These are phyloP conservation scores for Phengaris arion DNA, from an alignment of 2,888 invertebrate species.

Conservation along the genomic window DNA sequence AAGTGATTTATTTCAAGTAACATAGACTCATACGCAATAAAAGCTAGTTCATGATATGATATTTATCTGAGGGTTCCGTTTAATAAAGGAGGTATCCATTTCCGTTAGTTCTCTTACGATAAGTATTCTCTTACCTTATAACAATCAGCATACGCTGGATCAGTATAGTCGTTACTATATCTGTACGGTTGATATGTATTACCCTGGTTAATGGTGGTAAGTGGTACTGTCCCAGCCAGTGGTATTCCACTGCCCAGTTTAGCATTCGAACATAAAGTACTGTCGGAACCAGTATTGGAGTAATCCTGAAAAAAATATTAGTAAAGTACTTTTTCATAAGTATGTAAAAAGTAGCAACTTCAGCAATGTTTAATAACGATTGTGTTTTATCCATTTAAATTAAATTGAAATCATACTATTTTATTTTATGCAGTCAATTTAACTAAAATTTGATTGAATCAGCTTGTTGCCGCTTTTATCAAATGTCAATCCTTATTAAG, in stretches of 20 bases:
- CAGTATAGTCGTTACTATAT: conserved; percentile 88
- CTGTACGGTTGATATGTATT: conserved; percentile 69
- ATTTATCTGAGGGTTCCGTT: no score
- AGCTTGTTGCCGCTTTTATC: no score
- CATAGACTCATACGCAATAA: no score
- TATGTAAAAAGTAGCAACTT: no score
- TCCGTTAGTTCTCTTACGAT: background rate
- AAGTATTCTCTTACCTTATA: conserved; percentile 70
- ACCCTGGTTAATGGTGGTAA: conserved; percentile 83
- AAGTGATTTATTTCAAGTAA: no score
- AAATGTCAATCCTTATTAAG: no score
- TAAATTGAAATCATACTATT: no score
- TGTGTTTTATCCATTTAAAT: background rate
- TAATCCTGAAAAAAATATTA: conserved; percentile 64
- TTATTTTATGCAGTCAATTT: no score
- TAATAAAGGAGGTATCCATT: no score
- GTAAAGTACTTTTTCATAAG: no score
- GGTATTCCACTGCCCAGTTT: conserved; percentile 83
- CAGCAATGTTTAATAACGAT: background rate
- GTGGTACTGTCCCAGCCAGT: conserved; percentile 87
- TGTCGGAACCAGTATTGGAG: conserved; percentile 81
- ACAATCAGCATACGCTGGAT: conserved; percentile 89
- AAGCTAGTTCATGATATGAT: background rate
- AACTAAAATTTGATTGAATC: no score
- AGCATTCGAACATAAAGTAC: conserved; percentile 73